These are phyloP conservation scores for Leptinotarsa haldemani DNA, from an alignment of 2,888 invertebrate genomes.

Conservation along the genomic window DNA sequence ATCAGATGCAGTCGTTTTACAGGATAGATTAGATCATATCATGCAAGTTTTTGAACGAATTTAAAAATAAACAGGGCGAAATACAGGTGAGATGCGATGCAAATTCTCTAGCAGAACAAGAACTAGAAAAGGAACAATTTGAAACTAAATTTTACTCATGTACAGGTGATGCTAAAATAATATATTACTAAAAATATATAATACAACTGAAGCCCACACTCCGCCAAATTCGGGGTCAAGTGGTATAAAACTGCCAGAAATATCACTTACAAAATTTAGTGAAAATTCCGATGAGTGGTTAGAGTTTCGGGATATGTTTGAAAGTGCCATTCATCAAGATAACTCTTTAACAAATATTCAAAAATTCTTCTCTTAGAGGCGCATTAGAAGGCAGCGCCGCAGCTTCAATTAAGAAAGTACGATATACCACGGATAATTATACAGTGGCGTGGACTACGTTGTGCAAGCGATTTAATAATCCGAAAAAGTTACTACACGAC, in stretches of 20 bases:
- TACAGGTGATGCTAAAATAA: slow-evolving; percentile 16
- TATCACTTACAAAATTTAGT: slow-evolving; percentile 30
- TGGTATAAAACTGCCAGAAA: slow-evolving; percentile 22
- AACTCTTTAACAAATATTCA: slow-evolving; percentile 30
- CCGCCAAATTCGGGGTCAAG: not conserved
- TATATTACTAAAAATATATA: slow-evolving; percentile 13
- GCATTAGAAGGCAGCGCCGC: slow-evolving; percentile 35
- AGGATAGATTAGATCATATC: slow-evolving; percentile 14
- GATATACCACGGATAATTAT: slow-evolving; percentile 32
- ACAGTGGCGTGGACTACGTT: slow-evolving; percentile 30
- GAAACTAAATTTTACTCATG: slow-evolving; percentile 17
- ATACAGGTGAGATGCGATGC: slow-evolving; percentile 14
- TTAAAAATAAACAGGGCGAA: slow-evolving; percentile 12
- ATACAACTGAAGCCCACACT: not conserved
- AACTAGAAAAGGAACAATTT: slow-evolving; percentile 12
- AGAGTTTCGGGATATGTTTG: slow-evolving; percentile 32
- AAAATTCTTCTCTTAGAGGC: slow-evolving; percentile 38
- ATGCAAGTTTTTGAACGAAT: slow-evolving; percentile 9
- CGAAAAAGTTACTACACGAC: slow-evolving; percentile 21
- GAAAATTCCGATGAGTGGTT: slow-evolving; percentile 34
- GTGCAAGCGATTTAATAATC: slow-evolving; percentile 28
- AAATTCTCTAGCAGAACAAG: slow-evolving; percentile 3
- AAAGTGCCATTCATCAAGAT: slow-evolving; percentile 37
- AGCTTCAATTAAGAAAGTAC: slow-evolving; percentile 33
- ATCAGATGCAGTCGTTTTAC: not conserved